These are phyloP conservation scores for Brachypodius melanocephalos DNA, from an alignment of 2,113 vertebrate genomes.

Conservation along the genomic window DNA sequence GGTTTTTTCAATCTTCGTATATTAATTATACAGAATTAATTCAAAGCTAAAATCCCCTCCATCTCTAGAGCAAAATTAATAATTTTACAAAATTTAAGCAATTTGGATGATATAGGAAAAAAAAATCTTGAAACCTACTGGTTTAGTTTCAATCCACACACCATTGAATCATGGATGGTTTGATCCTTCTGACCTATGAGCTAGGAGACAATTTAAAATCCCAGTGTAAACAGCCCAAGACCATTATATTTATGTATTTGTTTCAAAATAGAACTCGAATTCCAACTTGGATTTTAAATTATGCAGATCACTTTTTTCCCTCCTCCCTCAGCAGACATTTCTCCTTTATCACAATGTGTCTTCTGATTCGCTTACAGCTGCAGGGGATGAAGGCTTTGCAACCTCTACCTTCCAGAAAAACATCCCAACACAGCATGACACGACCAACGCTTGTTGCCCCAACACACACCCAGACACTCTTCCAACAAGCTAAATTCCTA, in stretches of 20 bases:
- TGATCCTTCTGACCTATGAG: not conserved
- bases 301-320: not conserved
- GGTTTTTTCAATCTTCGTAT: not conserved
- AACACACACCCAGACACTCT: not conserved
- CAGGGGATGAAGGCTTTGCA: not conserved
- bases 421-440: not conserved
- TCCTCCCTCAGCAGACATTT: not conserved
- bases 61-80: not conserved
- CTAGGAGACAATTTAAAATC: constrained; percentile 30
- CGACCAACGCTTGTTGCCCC: not conserved
- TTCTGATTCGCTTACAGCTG: constrained; percentile 14
- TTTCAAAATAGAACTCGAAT: not conserved
- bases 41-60: not conserved
- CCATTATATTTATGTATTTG: not conserved
- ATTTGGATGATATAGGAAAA: not conserved
- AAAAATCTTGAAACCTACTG: not conserved
- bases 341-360: not conserved
- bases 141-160: not conserved
- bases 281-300: constrained; percentile 3
- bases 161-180: not conserved
- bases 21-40: not conserved
- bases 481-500: not conserved
- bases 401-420: not conserved
- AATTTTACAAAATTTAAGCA: not conserved
- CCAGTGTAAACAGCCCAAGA: not conserved